phyloP scores from a whole-genome alignment of 1,140 invertebrate genomes.

The Spodoptera frugiperda region DNA sequence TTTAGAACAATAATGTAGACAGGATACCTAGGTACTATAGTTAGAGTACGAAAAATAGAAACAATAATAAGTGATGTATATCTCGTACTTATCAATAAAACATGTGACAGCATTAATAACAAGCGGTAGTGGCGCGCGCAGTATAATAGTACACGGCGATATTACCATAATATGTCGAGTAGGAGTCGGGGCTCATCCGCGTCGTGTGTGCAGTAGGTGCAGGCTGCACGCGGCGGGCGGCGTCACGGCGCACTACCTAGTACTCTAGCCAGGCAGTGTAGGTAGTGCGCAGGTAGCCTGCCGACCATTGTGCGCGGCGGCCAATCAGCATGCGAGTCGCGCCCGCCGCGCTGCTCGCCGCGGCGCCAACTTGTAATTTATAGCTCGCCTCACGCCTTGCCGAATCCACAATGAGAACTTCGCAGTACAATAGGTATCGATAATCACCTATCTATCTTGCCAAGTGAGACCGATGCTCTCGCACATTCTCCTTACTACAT shows the following conservation, averaged over 20 bases:
- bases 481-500: no score
- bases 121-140: background rate
- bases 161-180: constrained; percentile 22
- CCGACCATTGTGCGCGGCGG: background rate
- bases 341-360: background rate
- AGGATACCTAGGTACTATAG: no score
- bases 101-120: background rate
- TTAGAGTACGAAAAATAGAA: no score
- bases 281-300: background rate
- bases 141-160: background rate
- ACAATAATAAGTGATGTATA: no score
- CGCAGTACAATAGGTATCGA: no score
- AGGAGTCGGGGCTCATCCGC: constrained; percentile 1
- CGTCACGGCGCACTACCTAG: no score
- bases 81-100: background rate
- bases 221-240: background rate
- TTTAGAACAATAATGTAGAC: background rate
- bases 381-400: background rate
- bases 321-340: constrained; percentile 23
- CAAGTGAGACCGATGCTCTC: no score
- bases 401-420: no score
- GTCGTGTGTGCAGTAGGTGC: background rate
- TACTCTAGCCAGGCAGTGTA: no score
- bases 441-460: no score
- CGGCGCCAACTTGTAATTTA: background rate